Evolutionary conservation across 2,797 vertebrate genomes (phyloP).

Genomic region (Chelon auratus): DNA sequence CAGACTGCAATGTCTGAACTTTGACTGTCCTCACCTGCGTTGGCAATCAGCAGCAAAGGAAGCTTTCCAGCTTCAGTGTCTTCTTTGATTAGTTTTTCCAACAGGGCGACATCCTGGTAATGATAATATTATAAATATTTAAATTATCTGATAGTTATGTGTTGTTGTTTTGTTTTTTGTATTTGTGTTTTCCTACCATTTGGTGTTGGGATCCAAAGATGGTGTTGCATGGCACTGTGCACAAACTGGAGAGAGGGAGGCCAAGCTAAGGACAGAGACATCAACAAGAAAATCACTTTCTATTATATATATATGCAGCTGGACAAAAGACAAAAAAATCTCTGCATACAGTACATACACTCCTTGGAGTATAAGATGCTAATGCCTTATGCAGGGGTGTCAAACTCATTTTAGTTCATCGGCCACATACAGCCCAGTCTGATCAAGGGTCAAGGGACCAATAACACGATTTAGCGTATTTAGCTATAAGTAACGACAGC

Average conservation of each 20-base stretch:
- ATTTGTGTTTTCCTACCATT: constrained; percentile 86
- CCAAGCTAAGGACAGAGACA: constrained; percentile 86
- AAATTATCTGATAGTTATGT: neutral
- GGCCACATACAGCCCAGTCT: no score
- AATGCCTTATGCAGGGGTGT: no score
- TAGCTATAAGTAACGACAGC: no score
- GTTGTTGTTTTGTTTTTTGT: neutral
- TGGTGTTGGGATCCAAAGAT: constrained; percentile 99
- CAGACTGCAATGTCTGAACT: neutral
- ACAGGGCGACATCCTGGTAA: constrained; percentile 91
- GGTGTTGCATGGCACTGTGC: constrained; percentile 96
- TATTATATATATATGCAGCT: neutral
- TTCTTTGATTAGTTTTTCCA: constrained; percentile 95
- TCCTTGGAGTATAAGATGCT: no score
- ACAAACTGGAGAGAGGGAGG: constrained; percentile 93
- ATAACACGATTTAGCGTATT: no score
- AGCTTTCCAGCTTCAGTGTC: constrained; percentile 90
- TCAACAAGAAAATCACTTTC: neutral
- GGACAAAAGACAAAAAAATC: neutral
- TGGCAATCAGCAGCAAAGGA: constrained; percentile 93
- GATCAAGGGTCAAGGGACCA: no score
- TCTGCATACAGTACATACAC: neutral
- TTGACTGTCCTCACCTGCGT: constrained; percentile 84
- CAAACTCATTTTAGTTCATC: no score
- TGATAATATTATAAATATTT: constrained; percentile 34